Base-by-base conservation (phyloP, 2,797 vertebrate species). In the Morus bassanus region DNA sequence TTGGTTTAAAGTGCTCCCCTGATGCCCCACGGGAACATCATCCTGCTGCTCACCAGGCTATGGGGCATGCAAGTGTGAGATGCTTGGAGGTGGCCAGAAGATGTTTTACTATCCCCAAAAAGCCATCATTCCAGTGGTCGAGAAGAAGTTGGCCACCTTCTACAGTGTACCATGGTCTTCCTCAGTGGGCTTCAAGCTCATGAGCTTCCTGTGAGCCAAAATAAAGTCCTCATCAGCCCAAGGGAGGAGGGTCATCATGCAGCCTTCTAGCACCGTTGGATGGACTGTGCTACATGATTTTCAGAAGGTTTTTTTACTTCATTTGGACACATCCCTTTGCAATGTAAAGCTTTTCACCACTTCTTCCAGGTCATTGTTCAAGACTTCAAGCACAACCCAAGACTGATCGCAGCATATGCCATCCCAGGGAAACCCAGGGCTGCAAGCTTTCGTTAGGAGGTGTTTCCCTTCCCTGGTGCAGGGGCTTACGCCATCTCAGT, bases 341-440 rank as follows among this genome's bases (percentile, higher is more conserved):
- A 41, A 27, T 1, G 7, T 31, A 27, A 86, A 75, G 1, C 0
- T 88, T 83, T 28, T 27, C 50, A 16, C 7, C 33, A 3, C 27
- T 76, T 68, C 27, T 65, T 43, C 45, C 50, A 75, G 11, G 12
- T 25, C 17, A 37, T 31, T 7, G 8, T 46, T 73, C 27, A 59
- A 77, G 60, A 4, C 43, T 84, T 68, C 19, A n/a, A 46, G 41
- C 24, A 59, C 54, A 85, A 80, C 15, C 54, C 54, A 30, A n/a
- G 53, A 25, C 2, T 9, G 16, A 23, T 2, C 2, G 0, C 23
- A 69, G 11, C 41, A n/a, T 9, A 0, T 0, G 3, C 7, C 2
- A 3, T 15, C 23, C 35, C 70, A 59, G 21, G 30, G 35, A 78
- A 77, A 59, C 10, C 30, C 31, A 35, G 45, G 18, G 43, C 25